A percentile compares a stretch with the other conserved stretches of the same genome.
Conservation (phyloP, 2,797 vertebrate genomes). For the Bradypus variegatus region DNA sequence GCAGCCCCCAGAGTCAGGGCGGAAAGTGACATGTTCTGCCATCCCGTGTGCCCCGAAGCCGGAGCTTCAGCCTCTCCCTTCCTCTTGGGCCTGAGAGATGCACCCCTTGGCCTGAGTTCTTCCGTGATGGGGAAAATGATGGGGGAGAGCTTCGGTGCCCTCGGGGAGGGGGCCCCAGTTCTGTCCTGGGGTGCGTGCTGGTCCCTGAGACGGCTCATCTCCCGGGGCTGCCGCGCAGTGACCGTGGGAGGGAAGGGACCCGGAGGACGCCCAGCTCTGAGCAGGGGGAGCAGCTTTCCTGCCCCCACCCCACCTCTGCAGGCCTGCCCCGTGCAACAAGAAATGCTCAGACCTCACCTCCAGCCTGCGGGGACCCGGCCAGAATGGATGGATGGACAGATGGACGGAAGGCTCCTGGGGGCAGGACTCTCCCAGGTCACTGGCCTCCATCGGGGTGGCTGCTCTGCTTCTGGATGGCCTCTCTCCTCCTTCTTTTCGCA, state of each 20-base stretch:
- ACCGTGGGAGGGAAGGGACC: too few species aligned
- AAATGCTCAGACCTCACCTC: not conserved
- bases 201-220: too few species aligned
- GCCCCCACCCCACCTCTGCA: too few species aligned
- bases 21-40: fast-evolving
- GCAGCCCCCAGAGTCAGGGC: fast-evolving
- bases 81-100: too few species aligned
- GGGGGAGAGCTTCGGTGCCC: too few species aligned
- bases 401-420: not conserved
- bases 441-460: not conserved
- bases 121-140: too few species aligned
- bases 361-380: not conserved
- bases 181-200: not conserved
- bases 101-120: too few species aligned
- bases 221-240: too few species aligned
- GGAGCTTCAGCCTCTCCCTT: not conserved
- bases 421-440: fast-evolving
- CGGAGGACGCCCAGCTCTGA: not conserved
- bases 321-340: too few species aligned
- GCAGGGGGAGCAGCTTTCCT: not conserved
- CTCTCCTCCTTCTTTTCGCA: not conserved
- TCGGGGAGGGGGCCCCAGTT: fast-evolving
- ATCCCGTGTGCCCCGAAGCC: not conserved
- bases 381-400: too few species aligned
- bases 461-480: not conserved